Base-by-base conservation (phyloP, 1,140 invertebrate species). In the Oryzaephilus surinamensis region DNA sequence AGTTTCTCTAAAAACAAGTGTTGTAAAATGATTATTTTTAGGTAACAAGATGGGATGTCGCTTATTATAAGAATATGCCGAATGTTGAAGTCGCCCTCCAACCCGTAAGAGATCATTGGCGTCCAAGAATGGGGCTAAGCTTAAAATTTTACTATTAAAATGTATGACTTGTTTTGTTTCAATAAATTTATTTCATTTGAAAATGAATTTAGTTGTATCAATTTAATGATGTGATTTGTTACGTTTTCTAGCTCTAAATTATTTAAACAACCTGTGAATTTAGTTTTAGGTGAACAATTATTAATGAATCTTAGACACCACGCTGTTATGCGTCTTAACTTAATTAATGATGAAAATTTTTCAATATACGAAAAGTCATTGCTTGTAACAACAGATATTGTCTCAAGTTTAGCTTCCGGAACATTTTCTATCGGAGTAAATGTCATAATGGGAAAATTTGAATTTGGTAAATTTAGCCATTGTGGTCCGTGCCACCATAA, bases 401-500 rank as follows among this genome's bases (percentile, higher is more conserved):
- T 29, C 15, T 6, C 11, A n/a, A 14, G 11, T n/a, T 29, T n/a
- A 12, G 15, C 7, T 21, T 34, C 21, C 5, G 14, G 10, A 12
- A 6, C 6, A 14, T 10, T 4, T 4, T 10, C 21, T 1, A 4
- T 6, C 2, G 4, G 14, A 2, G 6, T 36, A 11, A 11, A n/a
- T 32, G 15, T 11, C 14, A 11, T 14, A 21, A 2, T 21, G 3
- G 31, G 28, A 27, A 27, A 31, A 7, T 29, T 10, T 10, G 12
- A 3, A 14, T 12, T 11, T 8, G 11, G 6, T 20, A 15, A 17
- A 11, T 2, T 15, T 12, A 46, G 26, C 35, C 46, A 56, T 2
- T 3, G 0, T 19, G 58, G 58, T 6, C 60, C 56, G 4, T 44
- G 7, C 51, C 55, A 62, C 58, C 60, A 62, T 24, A 59, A 14